Evolutionary conservation across 2,888 invertebrate genomes (phyloP).

Genomic region (Drosophila melanosoma): DNA sequence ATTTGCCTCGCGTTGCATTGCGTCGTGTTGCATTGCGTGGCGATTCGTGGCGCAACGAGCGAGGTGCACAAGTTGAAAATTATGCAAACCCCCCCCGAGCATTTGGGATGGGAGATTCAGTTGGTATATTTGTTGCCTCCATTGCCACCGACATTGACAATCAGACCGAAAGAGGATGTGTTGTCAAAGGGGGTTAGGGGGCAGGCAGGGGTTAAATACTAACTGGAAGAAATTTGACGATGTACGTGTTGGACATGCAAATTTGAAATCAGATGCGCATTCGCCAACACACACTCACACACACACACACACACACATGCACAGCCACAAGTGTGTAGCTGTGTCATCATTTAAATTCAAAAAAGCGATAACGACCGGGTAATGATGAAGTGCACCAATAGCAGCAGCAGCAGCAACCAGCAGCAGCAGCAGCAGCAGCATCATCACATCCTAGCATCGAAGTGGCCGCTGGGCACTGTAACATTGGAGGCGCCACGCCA

Average conservation of each 20-base stretch:
- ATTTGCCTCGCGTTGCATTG: slow-evolving; percentile 42
- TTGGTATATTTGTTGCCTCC: slow-evolving; percentile 33
- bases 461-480: slow-evolving; percentile 47
- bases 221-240: slow-evolving; percentile 41
- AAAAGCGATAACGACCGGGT: slow-evolving; percentile 78
- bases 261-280: slow-evolving; percentile 63
- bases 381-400: slow-evolving; percentile 72
- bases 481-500: slow-evolving; percentile 52
- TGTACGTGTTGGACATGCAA: slow-evolving; percentile 54
- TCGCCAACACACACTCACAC: slow-evolving; percentile 8
- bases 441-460: slow-evolving; percentile 19
- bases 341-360: slow-evolving; percentile 72
- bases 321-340: slow-evolving; percentile 6
- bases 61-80: slow-evolving; percentile 26
- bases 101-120: slow-evolving; percentile 48
- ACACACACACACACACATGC: not conserved
- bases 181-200: not conserved
- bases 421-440: too few relatives aligned
- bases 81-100: slow-evolving; percentile 67
- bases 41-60: slow-evolving; percentile 12
- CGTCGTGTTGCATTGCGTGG: slow-evolving; percentile 3
- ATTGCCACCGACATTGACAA: slow-evolving; percentile 37
- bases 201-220: slow-evolving; percentile 16
- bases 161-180: slow-evolving; percentile 18
- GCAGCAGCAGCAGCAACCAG: not conserved